These are phyloP conservation scores for Acanthiza pusilla DNA, from an alignment of 2,797 vertebrate genomes.

Conservation along the genomic window DNA sequence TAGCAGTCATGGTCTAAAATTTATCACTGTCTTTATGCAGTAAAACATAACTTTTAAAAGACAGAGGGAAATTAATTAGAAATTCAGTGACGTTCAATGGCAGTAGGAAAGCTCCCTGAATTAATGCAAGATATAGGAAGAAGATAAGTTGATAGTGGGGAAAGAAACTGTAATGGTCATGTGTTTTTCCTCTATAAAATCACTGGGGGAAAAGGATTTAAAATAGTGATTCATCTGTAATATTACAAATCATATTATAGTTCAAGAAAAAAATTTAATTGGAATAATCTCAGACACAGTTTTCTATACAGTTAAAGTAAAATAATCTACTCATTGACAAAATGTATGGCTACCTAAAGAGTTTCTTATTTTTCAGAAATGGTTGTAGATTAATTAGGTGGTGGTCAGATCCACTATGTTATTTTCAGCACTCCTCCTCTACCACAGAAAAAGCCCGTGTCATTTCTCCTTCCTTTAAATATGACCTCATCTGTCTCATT, in stretches of 20 bases:
- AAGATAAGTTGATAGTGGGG: background rate
- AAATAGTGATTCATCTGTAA: background rate
- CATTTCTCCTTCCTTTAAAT: background rate
- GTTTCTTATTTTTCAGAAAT: background rate
- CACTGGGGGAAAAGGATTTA: background rate
- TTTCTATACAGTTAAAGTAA: background rate
- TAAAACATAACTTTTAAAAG: background rate
- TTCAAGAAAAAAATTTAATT: background rate
- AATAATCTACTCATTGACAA: background rate
- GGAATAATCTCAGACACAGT: background rate
- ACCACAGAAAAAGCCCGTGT: rapidly evolving
- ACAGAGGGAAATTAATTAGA: background rate
- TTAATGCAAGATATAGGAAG: background rate
- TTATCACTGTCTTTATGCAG: background rate
- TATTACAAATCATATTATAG: background rate
- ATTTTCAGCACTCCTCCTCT: background rate
- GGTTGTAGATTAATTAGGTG: background rate
- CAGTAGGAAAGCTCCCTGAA: background rate
- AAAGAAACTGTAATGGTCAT: background rate
- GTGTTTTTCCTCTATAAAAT: background rate
- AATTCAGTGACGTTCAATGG: background rate
- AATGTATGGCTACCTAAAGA: background rate
- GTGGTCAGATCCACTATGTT: background rate
- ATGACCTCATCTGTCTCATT: background rate
- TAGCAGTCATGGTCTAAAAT: background rate